These are phyloP conservation scores for Amitus sp. DNA, from an alignment of 2,888 invertebrate species.

Conservation along the genomic window DNA sequence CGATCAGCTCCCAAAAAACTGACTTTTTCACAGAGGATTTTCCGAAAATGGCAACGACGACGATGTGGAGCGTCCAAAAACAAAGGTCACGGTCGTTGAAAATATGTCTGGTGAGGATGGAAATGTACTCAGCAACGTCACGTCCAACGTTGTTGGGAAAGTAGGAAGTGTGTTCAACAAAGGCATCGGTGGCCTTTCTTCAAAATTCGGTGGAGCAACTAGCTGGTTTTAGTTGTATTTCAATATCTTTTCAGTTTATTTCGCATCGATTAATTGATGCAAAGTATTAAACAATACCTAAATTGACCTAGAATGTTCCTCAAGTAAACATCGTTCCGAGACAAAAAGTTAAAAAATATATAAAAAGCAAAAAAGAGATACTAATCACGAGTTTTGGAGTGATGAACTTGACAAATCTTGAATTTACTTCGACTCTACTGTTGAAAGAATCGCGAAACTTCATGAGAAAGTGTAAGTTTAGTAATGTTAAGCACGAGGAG, in stretches of 20 bases:
- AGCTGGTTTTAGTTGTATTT: constrained; percentile 80
- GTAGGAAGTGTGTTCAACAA: constrained; percentile 91
- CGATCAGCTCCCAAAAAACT: too few species aligned
- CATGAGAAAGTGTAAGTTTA: neutral
- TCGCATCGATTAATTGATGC: constrained; percentile 14
- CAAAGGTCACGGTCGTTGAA: constrained; percentile 72
- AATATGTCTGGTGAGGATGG: constrained; percentile 75
- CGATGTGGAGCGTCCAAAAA: constrained; percentile 70
- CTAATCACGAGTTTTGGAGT: constrained; percentile 35
- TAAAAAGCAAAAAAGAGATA: constrained; percentile 21
- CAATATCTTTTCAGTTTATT: constrained; percentile 43
- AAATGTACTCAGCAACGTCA: constrained; percentile 82
- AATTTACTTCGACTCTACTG: constrained; percentile 18
- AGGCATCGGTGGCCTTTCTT: constrained; percentile 89
- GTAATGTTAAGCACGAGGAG: too few species aligned
- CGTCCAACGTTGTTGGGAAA: constrained; percentile 86
- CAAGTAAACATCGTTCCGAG: constrained; percentile 47
- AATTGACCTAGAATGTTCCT: constrained; percentile 51
- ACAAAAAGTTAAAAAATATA: constrained; percentile 14
- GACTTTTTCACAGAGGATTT: constrained; percentile 58
- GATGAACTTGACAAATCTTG: constrained; percentile 4
- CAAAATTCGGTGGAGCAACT: constrained; percentile 85
- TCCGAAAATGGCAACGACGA: constrained; percentile 70
- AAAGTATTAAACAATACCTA: constrained; percentile 20
- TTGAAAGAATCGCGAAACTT: constrained; percentile 22